Percentiles rank a stretch among this genome's conserved stretches.
Evolutionary conservation across 2,888 invertebrate species (phyloP).

Genomic region (Euzetes globulus): DNA sequence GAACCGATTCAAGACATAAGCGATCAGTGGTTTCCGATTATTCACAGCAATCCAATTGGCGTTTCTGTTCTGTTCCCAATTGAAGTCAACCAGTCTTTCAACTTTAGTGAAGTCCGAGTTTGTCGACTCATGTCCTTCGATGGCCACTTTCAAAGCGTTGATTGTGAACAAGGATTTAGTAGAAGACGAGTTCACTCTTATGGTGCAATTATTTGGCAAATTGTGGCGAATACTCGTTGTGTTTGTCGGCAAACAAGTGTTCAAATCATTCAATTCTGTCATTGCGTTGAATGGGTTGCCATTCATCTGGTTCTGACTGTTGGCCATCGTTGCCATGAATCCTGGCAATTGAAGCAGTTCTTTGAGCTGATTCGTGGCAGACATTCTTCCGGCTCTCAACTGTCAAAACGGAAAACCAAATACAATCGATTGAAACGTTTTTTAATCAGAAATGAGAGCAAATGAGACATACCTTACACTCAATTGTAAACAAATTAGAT

Average conservation of each 20-base stretch:
- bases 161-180: neutral
- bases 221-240: neutral
- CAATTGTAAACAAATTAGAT: neutral
- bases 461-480: neutral
- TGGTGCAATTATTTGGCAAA: conserved; percentile 19
- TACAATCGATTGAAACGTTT: too few species aligned
- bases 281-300: neutral
- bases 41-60: conserved; percentile 30
- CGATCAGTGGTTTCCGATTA: conserved; percentile 27
- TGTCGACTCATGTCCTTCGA: conserved; percentile 20
- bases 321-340: neutral
- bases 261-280: conserved; percentile 10
- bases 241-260: neutral
- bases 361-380: conserved; percentile 10
- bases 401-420: too few species aligned
- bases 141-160: neutral
- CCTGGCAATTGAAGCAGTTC: neutral
- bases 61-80: conserved; percentile 16
- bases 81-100: conserved; percentile 25
- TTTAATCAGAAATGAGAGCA: neutral
- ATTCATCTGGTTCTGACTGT: neutral
- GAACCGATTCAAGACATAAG: conserved; percentile 18
- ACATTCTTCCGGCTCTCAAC: neutral
- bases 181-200: neutral
- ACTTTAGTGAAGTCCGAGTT: conserved; percentile 33